Base-by-base conservation (phyloP, 2,113 vertebrate genomes). In the Chaetodon trifascialis region DNA sequence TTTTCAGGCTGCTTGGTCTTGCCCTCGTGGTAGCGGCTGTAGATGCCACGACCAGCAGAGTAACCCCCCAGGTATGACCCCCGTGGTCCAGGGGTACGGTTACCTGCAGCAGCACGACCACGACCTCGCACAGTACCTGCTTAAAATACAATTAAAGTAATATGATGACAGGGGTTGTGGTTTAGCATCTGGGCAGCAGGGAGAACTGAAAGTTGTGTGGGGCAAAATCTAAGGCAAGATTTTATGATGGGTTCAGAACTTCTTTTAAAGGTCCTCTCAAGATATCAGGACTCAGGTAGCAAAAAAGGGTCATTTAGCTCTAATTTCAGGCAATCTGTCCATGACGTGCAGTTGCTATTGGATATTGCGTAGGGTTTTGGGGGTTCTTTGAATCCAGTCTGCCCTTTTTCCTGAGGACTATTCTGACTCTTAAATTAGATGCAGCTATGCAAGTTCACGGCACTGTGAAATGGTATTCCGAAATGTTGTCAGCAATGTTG, bases 1-100 rank as follows among this genome's bases (percentile, higher is more conserved):
- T 98, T 99, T 88, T 99, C 98, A 80, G 96, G 94, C 91, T 95
- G 96, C 89, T 98, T 99, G 95, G 95, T 94, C 97, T 99, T 99
- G 95, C 98, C 98, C 95, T 99, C 98, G 1, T 99, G 98, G 93
- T 99, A 99, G 89, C 98, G 97, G 96, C 98, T 99, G 95, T 99
- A 99, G 95, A 99, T 99, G 91, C 98, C 98, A 89, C 98, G 98
- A 93, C 98, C 98, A 0, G 98, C 98, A 34, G 98, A 99, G 92
- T 99, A 99, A 94, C 98, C 98, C 72, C 98, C 98, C 63, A 99
- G 97, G 97, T 99, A 99, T 4, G 98, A 98, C 60, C 98, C 98
- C 85, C 98, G 96, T 79, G 97, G 98, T 56, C 98, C 98, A 0
- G 97, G 97, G 90, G 96, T 96, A 95, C 98, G 97, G 95, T 96